A percentile compares a stretch with the other conserved stretches of the same genome.
Conservation (phyloP, 2,797 vertebrate species). For the Clangula hyemalis region DNA sequence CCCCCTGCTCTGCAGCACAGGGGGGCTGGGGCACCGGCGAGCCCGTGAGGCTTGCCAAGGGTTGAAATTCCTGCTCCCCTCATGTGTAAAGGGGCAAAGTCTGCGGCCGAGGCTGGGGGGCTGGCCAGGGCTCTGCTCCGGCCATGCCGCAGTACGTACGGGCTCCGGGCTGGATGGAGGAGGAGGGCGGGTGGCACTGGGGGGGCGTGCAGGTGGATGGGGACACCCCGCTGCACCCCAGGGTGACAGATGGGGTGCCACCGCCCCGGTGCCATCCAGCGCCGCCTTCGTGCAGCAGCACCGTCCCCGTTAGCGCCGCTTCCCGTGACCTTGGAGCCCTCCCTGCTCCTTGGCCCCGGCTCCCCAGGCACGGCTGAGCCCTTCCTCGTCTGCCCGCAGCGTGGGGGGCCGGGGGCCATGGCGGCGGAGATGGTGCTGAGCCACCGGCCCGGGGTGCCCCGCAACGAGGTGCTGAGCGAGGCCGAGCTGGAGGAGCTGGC, state of each 20-base stretch:
- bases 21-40: background rate
- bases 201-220: background rate
- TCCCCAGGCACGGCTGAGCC: background rate
- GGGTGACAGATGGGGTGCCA: background rate
- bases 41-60: background rate
- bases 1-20: background rate
- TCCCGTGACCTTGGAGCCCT: background rate
- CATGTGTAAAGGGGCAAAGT: constrained; percentile 69
- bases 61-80: constrained; percentile 59
- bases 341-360: background rate
- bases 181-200: background rate
- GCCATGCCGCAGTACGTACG: background rate
- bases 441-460: constrained; percentile 60
- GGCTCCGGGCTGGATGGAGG: background rate
- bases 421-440: constrained; percentile 44
- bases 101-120: background rate
- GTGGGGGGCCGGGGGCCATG: background rate
- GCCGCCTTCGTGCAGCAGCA: background rate
- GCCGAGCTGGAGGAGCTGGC: constrained; percentile 85
- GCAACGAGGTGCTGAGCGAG: constrained; percentile 83
- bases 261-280: background rate
- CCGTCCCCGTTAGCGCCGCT: background rate
- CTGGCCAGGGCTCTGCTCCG: background rate
- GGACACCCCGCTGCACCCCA: background rate
- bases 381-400: background rate